Percentiles rank a stretch among this genome's conserved stretches.
These are phyloP conservation scores for Brachionus plicatilis DNA, from an alignment of 1,140 invertebrate species.

Conservation along the genomic window DNA sequence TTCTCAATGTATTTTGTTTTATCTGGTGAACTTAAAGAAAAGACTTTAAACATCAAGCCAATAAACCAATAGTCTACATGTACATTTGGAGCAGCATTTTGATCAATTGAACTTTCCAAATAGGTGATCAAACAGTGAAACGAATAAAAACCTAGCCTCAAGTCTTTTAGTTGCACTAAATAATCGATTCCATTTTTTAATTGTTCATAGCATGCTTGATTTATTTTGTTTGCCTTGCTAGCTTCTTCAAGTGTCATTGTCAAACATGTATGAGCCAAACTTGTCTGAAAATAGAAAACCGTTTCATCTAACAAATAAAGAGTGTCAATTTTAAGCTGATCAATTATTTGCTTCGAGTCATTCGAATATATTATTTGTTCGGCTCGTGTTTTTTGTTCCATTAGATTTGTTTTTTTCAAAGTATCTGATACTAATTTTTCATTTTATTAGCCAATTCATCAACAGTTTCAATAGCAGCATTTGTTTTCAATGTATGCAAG, in stretches of 20 bases:
- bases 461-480: neutral
- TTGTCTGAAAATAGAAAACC: neutral
- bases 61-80: neutral
- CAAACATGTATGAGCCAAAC: neutral
- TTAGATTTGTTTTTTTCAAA: neutral
- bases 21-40: neutral
- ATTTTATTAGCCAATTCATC: neutral
- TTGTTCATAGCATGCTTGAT: neutral
- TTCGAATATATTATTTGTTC: neutral
- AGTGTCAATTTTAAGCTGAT: neutral
- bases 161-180: neutral
- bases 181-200: neutral
- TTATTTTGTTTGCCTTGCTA: neutral
- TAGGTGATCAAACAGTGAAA: neutral
- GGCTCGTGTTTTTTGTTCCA: neutral
- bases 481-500: neutral
- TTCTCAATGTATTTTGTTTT: neutral
- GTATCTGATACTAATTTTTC: neutral
- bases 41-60: neutral
- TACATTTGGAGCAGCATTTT: neutral
- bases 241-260: neutral
- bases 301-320: neutral
- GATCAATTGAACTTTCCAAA: neutral
- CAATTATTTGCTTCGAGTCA: neutral
- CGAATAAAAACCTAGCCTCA: neutral